Conservation (phyloP, 2,113 vertebrate genomes). For the Crotalus viridis region DNA sequence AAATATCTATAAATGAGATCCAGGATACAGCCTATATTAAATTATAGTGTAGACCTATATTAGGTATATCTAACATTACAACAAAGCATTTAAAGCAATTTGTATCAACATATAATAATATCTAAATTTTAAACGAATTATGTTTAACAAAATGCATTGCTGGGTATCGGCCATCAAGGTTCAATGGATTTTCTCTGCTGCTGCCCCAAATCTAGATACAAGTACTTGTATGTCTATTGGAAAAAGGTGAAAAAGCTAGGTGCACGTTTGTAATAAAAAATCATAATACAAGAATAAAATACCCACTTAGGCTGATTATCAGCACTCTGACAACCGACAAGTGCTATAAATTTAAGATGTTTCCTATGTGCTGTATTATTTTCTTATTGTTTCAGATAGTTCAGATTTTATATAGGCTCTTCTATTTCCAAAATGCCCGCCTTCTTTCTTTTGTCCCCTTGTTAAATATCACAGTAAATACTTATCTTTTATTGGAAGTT, state of each 20-base stretch:
- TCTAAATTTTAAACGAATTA: not conserved
- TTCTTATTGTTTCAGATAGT: not conserved
- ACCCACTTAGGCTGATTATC: not conserved
- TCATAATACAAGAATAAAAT: not conserved
- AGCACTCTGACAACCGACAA: not conserved
- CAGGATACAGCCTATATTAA: not conserved
- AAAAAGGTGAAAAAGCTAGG: not conserved
- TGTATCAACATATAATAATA: not conserved
- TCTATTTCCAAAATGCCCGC: not conserved
- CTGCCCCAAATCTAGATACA: not conserved
- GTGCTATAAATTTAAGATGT: not conserved
- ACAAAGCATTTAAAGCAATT: not conserved
- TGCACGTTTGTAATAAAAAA: not conserved
- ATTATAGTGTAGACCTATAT: not conserved
- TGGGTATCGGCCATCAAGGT: not conserved
- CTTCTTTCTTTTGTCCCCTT: not conserved
- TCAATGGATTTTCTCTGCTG: not conserved
- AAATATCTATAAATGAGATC: not conserved
- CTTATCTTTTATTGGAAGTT: not conserved
- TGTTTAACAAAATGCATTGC: not conserved
- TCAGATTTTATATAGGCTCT: not conserved
- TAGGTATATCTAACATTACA: not conserved
- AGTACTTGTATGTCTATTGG: not conserved
- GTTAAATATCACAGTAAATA: not conserved
- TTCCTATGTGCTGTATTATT: not conserved